Conservation (phyloP, 2,113 vertebrate species). For the Takifugu flavidus region DNA sequence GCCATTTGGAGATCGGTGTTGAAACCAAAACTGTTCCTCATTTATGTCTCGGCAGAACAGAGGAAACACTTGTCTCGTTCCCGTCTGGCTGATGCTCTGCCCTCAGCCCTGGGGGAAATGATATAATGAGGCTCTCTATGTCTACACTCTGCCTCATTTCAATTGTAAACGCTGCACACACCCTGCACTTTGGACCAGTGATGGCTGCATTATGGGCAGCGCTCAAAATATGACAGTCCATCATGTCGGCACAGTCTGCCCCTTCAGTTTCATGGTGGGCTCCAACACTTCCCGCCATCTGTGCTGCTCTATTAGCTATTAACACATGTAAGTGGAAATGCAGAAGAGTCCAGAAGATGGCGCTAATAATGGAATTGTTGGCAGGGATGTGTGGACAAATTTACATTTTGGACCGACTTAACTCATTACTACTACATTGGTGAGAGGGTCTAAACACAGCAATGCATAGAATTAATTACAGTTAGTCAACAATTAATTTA, state of each 20-base stretch:
- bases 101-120: slow-evolving; percentile 65
- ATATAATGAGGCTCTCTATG: slow-evolving; percentile 73
- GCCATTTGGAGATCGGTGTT: slow-evolving; percentile 50
- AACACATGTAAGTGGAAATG: too few species aligned
- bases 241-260: slow-evolving; percentile 51
- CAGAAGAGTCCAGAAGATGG: too few species aligned
- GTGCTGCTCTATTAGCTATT: too few species aligned
- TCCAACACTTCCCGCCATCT: neutral
- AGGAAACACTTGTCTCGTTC: slow-evolving; percentile 55
- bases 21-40: slow-evolving; percentile 54
- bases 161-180: slow-evolving; percentile 73
- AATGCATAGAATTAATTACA: too few species aligned
- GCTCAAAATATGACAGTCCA: slow-evolving; percentile 65
- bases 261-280: slow-evolving; percentile 33
- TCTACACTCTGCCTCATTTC: slow-evolving; percentile 74
- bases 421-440: too few species aligned
- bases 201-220: slow-evolving; percentile 71
- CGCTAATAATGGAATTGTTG: too few species aligned
- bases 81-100: slow-evolving; percentile 47
- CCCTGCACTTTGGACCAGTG: slow-evolving; percentile 69
- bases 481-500: too few species aligned
- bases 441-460: too few species aligned
- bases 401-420: too few species aligned
- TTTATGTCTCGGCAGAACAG: slow-evolving; percentile 39
- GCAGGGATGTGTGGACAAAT: too few species aligned